phyloP scores from a whole-genome alignment of 2,113 vertebrate genomes.

The Dromiciops gliroides region DNA sequence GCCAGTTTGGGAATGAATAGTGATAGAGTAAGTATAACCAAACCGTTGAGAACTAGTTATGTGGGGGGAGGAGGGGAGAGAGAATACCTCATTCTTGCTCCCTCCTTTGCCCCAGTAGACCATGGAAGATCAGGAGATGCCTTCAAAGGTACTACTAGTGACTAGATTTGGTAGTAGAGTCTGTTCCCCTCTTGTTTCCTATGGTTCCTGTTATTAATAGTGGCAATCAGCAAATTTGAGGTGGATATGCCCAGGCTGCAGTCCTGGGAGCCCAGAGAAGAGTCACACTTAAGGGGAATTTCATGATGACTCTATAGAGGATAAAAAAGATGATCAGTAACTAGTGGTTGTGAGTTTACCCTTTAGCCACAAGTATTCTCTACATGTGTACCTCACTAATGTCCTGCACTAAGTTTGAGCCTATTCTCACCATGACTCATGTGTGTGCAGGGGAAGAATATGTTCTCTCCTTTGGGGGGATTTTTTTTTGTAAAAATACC shows the following conservation, averaged over 20 bases:
- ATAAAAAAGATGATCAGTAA: neutral
- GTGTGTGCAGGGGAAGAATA: neutral
- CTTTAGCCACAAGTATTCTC: neutral
- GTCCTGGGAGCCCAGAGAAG: neutral
- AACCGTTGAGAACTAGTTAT: neutral
- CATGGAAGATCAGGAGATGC: neutral
- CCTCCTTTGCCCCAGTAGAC: neutral
- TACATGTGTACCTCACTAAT: neutral
- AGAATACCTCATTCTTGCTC: neutral
- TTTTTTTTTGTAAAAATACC: neutral
- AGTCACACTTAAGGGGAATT: neutral
- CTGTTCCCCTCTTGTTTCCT: neutral
- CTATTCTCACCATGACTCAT: neutral
- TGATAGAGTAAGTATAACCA: neutral
- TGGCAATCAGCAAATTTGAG: neutral
- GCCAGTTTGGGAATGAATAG: neutral
- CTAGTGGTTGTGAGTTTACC: neutral
- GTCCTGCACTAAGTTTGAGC: neutral
- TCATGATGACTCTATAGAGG: neutral
- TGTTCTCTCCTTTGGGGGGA: neutral
- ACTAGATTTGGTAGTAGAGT: neutral
- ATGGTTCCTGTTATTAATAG: neutral
- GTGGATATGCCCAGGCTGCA: neutral
- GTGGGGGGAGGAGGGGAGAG: neutral
- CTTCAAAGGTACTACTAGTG: neutral